Percentiles rank a stretch among this genome's conserved stretches.
Evolutionary conservation across 2,888 invertebrate genomes (phyloP).

Genomic region (Apamea crenata): DNA sequence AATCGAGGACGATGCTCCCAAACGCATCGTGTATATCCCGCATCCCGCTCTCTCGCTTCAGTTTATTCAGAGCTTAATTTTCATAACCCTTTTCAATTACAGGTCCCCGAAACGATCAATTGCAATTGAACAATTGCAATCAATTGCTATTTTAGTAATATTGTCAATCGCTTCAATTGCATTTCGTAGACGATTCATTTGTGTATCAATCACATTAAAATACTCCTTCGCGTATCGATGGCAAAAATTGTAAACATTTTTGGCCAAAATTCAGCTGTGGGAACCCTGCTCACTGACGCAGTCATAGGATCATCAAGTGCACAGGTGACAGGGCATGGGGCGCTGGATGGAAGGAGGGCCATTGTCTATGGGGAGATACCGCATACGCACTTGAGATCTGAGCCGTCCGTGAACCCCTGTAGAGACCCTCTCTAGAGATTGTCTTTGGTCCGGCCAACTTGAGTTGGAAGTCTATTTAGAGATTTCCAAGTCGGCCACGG

Average conservation of each 20-base stretch:
- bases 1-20: neutral
- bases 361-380: neutral
- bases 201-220: neutral
- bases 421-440: neutral
- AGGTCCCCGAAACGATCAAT: neutral
- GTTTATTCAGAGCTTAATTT: neutral
- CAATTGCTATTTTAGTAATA: neutral
- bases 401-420: no score
- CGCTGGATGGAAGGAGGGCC: neutral
- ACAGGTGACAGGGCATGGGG: neutral
- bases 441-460: no score
- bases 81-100: neutral
- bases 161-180: neutral
- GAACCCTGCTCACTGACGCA: neutral
- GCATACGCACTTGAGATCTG: neutral
- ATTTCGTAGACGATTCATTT: neutral
- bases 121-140: neutral
- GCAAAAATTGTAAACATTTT: no score
- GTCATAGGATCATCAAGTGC: neutral
- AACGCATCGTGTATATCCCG: neutral
- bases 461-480: no score
- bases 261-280: no score
- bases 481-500: no score
- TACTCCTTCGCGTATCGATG: neutral
- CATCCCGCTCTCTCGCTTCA: neutral